Evolutionary conservation across 2,888 invertebrate genomes (phyloP), one percentile per base, ranked within the genome.

Genomic region (Iselma pallidipennis): DNA sequence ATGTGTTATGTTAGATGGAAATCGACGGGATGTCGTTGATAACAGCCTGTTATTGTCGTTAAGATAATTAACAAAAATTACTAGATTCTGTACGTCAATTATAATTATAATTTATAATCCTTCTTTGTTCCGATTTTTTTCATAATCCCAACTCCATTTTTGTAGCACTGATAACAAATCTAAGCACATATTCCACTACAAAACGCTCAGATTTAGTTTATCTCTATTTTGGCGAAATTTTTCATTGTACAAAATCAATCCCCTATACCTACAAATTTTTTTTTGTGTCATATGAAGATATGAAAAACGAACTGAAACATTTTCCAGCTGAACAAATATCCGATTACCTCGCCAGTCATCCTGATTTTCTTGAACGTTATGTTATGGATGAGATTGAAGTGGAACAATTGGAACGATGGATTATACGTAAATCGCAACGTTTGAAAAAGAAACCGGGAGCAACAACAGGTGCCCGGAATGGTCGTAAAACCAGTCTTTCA

Each of bases 401-500:
- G 57, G 88, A 89, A 61, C 85, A 86, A 53, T 72, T 91, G 55
- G 88, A 90, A 76, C 81, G 86, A 57, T 91, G 91, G 90, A 83
- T 89, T 67, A 83, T 85, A 21, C 82, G 85, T 51, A 81, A 84
- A 60, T 85, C 85, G 3, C 85, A 85, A 70, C 78, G 84, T 48
- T 76, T 82, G 37, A 83, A 83, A 69, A 83, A 83, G 72, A 76
- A 78, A 49, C 74, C 75, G 48, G 74, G 73, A 56, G 71, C 71
- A 16, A 45, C 63, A 31, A 71, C 70, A 54, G 70, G 69, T 9
- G 50, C 64, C 21, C 71, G 71, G 58, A 78, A 79, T 64, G 81
- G 82, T 12, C 75, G 85, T 54, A 86, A 86, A 73, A 85, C 85
- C 0, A 85, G 85, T 71, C 78, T 86, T 3, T 86, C 86, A 2